Base-by-base conservation (phyloP, 2,113 vertebrate genomes). In the Platysternon megacephalum region DNA sequence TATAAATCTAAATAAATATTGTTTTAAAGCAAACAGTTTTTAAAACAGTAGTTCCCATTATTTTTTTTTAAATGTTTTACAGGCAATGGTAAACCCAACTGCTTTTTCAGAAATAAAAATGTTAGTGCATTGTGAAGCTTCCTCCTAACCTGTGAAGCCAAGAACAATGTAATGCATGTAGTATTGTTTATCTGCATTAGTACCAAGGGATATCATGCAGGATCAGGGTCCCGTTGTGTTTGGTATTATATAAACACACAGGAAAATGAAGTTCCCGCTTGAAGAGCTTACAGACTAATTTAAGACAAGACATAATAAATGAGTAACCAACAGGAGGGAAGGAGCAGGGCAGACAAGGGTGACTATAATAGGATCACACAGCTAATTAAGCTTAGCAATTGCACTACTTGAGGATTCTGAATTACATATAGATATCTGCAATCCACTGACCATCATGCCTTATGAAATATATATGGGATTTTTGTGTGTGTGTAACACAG, bases 371-470 rank as follows among this genome's bases (percentile, higher is more conserved):
- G 35, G 24, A 17, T 26, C 42, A 5, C 42, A 81, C 61, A n/a
- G 17, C 82, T 5, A 44, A 65, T 80, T 85, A 28, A 0, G 0
- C 53, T 89, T 48, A 35, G 49, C 51, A 1, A 1, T 76, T 0
- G 0, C 16, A 16, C 42, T 52, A 4, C 68, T 81, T 79, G 29
- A 1, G 53, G 13, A 53, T n/a, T 89, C 76, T 58, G 44, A 85
- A 76, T 51, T 6, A 24, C 0, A 0, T 32, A 2, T 0, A 0
- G 56, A 8, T 44, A 21, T 6, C 16, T 12, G 78, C 52, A 81
- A 79, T 3, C 53, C 53, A 55, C 0, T 42, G 32, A 12, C 51
- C 14, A 51, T 68, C 35, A 28, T 92, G 39, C 72, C 46, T 68
- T 61, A 2, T 0, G 12, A 24, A 76, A 84, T 32, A 87, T 79